Evolutionary conservation across 2,888 invertebrate genomes (phyloP).

Genomic region (Sialis lutaria): DNA sequence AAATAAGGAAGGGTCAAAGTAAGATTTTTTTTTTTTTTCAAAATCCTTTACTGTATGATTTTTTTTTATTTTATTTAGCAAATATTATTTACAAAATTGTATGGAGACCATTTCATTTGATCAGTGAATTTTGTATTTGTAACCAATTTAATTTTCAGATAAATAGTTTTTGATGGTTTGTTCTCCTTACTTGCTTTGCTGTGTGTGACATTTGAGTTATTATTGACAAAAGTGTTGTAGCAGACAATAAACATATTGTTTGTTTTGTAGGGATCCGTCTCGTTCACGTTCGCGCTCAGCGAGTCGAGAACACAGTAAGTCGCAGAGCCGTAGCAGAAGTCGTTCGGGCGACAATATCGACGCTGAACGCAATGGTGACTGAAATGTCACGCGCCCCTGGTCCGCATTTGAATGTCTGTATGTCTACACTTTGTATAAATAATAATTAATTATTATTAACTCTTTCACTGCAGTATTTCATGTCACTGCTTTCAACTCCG

Average conservation of each 20-base stretch:
- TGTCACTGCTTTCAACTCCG: too few species aligned
- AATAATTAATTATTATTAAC: too few species aligned
- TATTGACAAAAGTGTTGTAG: not conserved
- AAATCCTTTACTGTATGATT: not conserved
- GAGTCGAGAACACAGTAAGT: conserved; percentile 20
- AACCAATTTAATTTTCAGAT: too few species aligned
- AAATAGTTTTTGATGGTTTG: too few species aligned
- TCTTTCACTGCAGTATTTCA: too few species aligned
- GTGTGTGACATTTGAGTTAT: not conserved
- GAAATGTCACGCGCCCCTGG: too few species aligned
- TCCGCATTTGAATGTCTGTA: too few species aligned
- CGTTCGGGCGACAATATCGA: conserved; percentile 16
- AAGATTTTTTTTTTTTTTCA: conserved; percentile 15
- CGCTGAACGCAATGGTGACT: conserved; percentile 6
- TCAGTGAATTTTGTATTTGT: too few species aligned
- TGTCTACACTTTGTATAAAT: too few species aligned
- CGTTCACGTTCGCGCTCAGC: conserved; percentile 21
- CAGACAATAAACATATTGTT: not conserved
- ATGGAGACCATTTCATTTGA: too few species aligned
- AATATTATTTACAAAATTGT: too few species aligned
- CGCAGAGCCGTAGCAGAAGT: conserved; percentile 8
- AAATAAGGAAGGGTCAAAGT: conserved; percentile 32
- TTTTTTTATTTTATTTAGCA: not conserved
- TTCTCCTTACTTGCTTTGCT: too few species aligned
- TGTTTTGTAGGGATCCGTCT: conserved; percentile 18